A percentile compares a stretch with the other conserved stretches of the same genome.
phyloP scores from a whole-genome alignment of 2,888 invertebrate genomes.

The Chouioia cunea region DNA sequence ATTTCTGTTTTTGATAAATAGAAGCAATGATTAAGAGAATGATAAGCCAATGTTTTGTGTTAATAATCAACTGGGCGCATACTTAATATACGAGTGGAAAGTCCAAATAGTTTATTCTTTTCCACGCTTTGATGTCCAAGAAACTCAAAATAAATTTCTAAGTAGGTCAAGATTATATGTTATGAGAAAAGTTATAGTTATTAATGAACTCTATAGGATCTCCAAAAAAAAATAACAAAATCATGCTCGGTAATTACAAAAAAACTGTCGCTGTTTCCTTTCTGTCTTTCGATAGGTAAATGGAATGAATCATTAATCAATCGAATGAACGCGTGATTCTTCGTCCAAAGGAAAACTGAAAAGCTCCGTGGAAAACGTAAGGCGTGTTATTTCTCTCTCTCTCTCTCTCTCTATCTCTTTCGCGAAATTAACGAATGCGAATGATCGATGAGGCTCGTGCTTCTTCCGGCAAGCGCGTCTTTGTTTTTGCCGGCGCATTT shows the following conservation, averaged over 20 bases:
- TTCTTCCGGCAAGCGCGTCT: slow-evolving; percentile 37
- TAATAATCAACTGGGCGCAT: too few species aligned
- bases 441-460: slow-evolving; percentile 38
- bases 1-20: too few species aligned
- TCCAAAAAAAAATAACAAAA: slow-evolving; percentile 31
- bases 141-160: slow-evolving; percentile 13
- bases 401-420: background rate
- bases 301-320: slow-evolving; percentile 44
- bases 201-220: slow-evolving; percentile 28
- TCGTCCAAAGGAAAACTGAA: slow-evolving; percentile 16
- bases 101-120: slow-evolving; percentile 19
- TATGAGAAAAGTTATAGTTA: slow-evolving; percentile 20
- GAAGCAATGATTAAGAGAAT: too few species aligned
- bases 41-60: too few species aligned
- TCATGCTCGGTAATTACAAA: slow-evolving; percentile 27
- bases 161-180: slow-evolving; percentile 5
- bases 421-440: slow-evolving; percentile 35
- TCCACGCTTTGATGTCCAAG: background rate
- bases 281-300: slow-evolving; percentile 7
- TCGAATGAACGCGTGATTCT: background rate
- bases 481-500: slow-evolving; percentile 50
- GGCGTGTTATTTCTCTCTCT: too few species aligned
- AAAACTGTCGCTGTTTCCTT: background rate
- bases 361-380: background rate
- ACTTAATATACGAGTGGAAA: background rate